Conservation (phyloP, 2,888 invertebrate species). For the Coleophora deauratella region DNA sequence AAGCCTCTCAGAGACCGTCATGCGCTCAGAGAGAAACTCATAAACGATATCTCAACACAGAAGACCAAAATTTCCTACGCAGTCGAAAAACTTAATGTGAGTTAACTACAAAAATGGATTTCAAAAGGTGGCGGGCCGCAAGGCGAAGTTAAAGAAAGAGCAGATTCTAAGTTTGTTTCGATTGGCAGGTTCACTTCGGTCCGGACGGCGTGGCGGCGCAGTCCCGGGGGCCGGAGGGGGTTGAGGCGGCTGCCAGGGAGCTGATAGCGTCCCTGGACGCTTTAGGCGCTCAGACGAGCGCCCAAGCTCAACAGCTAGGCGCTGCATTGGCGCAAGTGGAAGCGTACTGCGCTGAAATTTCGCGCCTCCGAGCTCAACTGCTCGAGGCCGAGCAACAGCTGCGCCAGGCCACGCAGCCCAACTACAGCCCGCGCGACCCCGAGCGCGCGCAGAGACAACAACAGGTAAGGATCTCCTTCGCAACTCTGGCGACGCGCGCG, state of each 20-base stretch:
- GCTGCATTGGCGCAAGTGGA: conserved; percentile 89
- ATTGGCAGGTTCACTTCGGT: conserved; percentile 86
- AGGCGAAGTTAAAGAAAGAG: conserved; percentile 75
- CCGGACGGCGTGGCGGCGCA: conserved; percentile 88
- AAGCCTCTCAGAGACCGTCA: conserved; percentile 91
- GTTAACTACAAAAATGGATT: conserved; percentile 63
- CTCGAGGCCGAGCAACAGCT: conserved; percentile 91
- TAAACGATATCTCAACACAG: conserved; percentile 90
- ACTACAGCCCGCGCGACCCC: conserved; percentile 86
- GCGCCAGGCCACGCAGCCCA: conserved; percentile 86
- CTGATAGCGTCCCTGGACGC: conserved; percentile 80
- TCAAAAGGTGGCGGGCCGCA: conserved; percentile 81
- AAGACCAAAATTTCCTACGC: conserved; percentile 92
- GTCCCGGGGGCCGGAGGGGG: conserved; percentile 79
- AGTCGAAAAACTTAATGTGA: conserved; percentile 91
- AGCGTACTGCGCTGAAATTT: conserved; percentile 90
- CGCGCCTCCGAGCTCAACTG: conserved; percentile 86
- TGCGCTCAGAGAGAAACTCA: conserved; percentile 87
- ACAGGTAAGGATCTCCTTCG: conserved; percentile 82
- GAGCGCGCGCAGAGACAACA: conserved; percentile 88
- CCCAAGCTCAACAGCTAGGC: conserved; percentile 79
- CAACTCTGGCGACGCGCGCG: neutral
- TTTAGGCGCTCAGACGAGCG: conserved; percentile 74
- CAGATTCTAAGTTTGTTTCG: neutral
- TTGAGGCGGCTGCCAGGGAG: conserved; percentile 81